A percentile compares a stretch with the other conserved stretches of the same genome.
Evolutionary conservation across 2,888 invertebrate species (phyloP).

Genomic region (Byasa hedistus): DNA sequence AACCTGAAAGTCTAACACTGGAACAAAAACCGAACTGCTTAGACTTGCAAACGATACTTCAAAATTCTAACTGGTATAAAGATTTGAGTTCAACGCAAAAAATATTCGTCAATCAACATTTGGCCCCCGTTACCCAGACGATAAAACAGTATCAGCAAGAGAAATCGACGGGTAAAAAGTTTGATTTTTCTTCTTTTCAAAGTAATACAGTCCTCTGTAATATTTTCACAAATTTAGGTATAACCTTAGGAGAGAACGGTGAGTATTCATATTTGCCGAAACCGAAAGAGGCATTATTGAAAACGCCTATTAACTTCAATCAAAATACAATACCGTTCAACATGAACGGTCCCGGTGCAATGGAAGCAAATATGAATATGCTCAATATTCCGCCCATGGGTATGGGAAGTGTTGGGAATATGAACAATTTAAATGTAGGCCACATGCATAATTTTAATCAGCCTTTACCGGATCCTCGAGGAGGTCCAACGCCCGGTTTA

Average conservation of each 20-base stretch:
- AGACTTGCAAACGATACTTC: constrained; percentile 82
- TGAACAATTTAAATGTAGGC: constrained; percentile 67
- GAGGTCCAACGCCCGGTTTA: constrained; percentile 77
- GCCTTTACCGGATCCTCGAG: constrained; percentile 69
- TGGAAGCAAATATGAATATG: constrained; percentile 68
- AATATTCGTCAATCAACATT: constrained; percentile 84
- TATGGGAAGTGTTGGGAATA: constrained; percentile 53
- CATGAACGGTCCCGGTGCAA: constrained; percentile 47
- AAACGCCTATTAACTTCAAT: constrained; percentile 67
- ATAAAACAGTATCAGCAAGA: constrained; percentile 82
- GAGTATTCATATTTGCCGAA: constrained; percentile 74
- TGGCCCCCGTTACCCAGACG: constrained; percentile 81
- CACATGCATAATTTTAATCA: constrained; percentile 69
- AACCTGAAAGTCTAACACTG: constrained; percentile 48
- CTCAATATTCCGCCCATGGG: constrained; percentile 69
- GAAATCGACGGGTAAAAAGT: constrained; percentile 73
- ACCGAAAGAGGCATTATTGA: constrained; percentile 70
- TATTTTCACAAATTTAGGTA: constrained; percentile 82
- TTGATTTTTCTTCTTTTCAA: constrained; percentile 76
- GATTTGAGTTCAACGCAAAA: constrained; percentile 86
- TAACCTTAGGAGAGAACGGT: constrained; percentile 79
- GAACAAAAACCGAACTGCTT: constrained; percentile 62
- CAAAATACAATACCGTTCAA: constrained; percentile 59
- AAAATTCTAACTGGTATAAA: constrained; percentile 85
- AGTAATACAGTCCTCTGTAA: constrained; percentile 76